Evolutionary conservation across 2,113 vertebrate genomes (phyloP).

Genomic region (Pteruthius melanotis): DNA sequence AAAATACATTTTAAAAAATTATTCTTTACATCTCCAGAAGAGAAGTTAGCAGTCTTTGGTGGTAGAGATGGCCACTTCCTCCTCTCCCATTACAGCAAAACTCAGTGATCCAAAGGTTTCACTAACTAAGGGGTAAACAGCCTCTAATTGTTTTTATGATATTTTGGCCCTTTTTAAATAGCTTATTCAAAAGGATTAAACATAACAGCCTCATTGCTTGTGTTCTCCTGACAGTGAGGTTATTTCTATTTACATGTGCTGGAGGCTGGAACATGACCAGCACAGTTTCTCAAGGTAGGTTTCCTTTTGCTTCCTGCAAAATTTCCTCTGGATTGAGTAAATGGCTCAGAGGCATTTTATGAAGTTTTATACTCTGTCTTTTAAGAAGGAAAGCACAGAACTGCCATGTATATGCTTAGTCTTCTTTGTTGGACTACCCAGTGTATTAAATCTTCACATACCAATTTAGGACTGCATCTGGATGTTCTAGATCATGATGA

Average conservation of each 20-base stretch:
- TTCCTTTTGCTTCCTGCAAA: background rate
- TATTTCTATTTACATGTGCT: constrained; percentile 32
- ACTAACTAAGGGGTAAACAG: background rate
- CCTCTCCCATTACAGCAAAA: background rate
- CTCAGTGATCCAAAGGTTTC: background rate
- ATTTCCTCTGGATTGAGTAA: background rate
- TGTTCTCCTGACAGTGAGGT: constrained; percentile 19
- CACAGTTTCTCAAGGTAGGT: background rate
- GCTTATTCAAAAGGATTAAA: constrained; percentile 46
- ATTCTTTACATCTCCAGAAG: background rate
- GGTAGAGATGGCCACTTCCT: background rate
- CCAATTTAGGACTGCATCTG: background rate
- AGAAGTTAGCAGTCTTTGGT: background rate
- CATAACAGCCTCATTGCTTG: background rate
- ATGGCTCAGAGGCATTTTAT: background rate
- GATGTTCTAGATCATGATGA: background rate
- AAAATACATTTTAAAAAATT: background rate
- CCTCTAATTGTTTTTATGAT: background rate
- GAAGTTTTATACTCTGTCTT: background rate
- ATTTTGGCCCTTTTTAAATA: constrained; percentile 27
- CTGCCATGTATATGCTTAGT: background rate
- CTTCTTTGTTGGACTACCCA: background rate
- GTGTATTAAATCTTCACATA: background rate
- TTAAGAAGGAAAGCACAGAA: background rate
- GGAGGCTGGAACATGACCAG: constrained; percentile 8